Percentiles rank a stretch among this genome's conserved stretches.
Conservation (phyloP, 1,140 invertebrate genomes). For the Bilobella aurantiaca region DNA sequence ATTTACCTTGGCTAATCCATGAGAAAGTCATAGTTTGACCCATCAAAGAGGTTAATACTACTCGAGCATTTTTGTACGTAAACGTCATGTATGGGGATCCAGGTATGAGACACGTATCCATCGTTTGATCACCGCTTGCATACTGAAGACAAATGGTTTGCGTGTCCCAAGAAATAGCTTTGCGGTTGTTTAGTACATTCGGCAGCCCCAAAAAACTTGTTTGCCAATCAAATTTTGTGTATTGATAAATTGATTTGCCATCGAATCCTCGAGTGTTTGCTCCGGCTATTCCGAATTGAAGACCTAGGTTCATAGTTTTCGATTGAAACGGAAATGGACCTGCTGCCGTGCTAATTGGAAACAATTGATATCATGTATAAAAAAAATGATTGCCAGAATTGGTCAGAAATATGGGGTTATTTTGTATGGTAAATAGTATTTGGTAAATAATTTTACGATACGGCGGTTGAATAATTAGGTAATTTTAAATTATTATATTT, state of each 20-base stretch:
- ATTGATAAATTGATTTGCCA: slow-evolving; percentile 18
- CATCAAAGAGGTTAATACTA: slow-evolving; percentile 1
- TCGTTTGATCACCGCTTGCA: slow-evolving; percentile 8
- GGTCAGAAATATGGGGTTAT: background rate
- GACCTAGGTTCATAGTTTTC: slow-evolving; percentile 12
- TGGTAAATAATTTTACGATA: background rate
- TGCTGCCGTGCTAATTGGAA: background rate
- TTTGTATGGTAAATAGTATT: background rate
- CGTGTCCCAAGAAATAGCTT: slow-evolving; percentile 26
- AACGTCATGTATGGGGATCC: slow-evolving; percentile 24
- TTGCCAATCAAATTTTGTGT: slow-evolving; percentile 13
- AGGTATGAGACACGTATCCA: slow-evolving; percentile 14
- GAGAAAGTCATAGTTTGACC: slow-evolving; percentile 1
- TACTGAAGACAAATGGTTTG: slow-evolving; percentile 27
- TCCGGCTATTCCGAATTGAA: slow-evolving; percentile 22
- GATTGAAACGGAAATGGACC: slow-evolving; percentile 29
- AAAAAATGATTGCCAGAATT: background rate
- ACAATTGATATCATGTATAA: background rate
- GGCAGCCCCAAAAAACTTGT: slow-evolving; percentile 15
- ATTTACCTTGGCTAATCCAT: slow-evolving; percentile 20
- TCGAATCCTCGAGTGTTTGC: slow-evolving; percentile 19
- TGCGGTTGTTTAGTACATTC: slow-evolving; percentile 13
- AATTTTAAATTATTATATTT: too few species aligned
- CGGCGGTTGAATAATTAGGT: too few species aligned
- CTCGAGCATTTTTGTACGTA: slow-evolving; percentile 10